Conservation (phyloP, 2,797 vertebrate species). For the Bradypodion ventrale region DNA sequence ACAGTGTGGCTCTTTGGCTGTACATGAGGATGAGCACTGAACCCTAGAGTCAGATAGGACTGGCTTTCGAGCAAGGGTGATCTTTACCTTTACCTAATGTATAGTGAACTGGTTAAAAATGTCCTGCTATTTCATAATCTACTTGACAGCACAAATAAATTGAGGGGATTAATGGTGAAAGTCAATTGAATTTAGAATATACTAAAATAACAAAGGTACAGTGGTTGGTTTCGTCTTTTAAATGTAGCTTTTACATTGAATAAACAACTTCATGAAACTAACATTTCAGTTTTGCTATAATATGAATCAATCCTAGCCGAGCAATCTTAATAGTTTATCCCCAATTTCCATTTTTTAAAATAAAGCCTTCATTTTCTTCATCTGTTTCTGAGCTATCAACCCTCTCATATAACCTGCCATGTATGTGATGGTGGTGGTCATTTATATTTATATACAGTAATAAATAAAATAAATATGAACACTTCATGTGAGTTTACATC, state of each 20-base stretch:
- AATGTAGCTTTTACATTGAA: constrained; percentile 6
- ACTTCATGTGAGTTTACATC: background rate
- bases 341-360: background rate
- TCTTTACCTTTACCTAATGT: no score
- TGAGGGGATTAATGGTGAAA: background rate
- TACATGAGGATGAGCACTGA: no score
- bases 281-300: background rate
- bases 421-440: background rate
- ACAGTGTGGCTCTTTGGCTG: no score
- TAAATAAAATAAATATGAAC: background rate
- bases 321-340: background rate
- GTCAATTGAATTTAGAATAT: background rate
- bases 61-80: no score
- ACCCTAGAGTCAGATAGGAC: no score
- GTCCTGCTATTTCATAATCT: background rate
- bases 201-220: background rate
- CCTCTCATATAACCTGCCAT: background rate
- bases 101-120: background rate
- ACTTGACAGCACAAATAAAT: background rate
- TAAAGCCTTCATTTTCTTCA: background rate
- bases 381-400: background rate
- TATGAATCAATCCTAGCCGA: background rate
- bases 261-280: constrained; percentile 4
- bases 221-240: background rate
- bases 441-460: no score